These are phyloP conservation scores for Protophormia terraenovae DNA, from an alignment of 2,888 invertebrate species.

Conservation along the genomic window DNA sequence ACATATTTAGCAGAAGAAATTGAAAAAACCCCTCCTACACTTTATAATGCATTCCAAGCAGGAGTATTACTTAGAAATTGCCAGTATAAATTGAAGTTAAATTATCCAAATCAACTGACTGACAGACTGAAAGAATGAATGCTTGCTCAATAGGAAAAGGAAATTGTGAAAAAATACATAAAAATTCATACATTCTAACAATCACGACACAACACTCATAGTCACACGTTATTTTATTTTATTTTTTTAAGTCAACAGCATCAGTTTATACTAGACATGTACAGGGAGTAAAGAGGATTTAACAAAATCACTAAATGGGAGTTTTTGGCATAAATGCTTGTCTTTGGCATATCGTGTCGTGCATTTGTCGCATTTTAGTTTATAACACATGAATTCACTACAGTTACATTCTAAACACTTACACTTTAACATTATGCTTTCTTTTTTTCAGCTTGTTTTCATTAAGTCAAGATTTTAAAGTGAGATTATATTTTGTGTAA, in stretches of 20 bases:
- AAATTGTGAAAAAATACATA: slow-evolving; percentile 56
- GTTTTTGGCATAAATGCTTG: slow-evolving; percentile 41
- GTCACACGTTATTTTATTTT: too few relatives aligned
- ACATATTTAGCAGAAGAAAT: neutral
- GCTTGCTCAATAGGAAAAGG: slow-evolving; percentile 53
- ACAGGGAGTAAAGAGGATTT: neutral
- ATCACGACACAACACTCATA: slow-evolving; percentile 13
- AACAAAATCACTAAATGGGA: slow-evolving; percentile 1
- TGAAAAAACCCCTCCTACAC: slow-evolving; percentile 3
- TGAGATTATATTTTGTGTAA: slow-evolving; percentile 27
- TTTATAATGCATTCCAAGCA: slow-evolving; percentile 53
- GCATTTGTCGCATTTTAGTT: slow-evolving; percentile 43
- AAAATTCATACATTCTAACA: too few relatives aligned
- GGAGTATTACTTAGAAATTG: slow-evolving; percentile 39
- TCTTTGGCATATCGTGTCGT: too few relatives aligned
- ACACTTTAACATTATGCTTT: too few relatives aligned
- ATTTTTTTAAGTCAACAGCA: too few relatives aligned
- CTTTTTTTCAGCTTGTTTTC: too few relatives aligned
- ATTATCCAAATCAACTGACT: slow-evolving; percentile 55
- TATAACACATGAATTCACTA: slow-evolving; percentile 46
- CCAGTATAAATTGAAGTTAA: slow-evolving; percentile 51
- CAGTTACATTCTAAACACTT: slow-evolving; percentile 15
- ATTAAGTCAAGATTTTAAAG: slow-evolving; percentile 14
- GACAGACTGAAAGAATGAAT: slow-evolving; percentile 15
- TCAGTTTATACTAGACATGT: too few relatives aligned